Evolutionary conservation across 2,888 invertebrate species (phyloP), one percentile per base, ranked within the genome.

Genomic region (Drosophila falleni): DNA sequence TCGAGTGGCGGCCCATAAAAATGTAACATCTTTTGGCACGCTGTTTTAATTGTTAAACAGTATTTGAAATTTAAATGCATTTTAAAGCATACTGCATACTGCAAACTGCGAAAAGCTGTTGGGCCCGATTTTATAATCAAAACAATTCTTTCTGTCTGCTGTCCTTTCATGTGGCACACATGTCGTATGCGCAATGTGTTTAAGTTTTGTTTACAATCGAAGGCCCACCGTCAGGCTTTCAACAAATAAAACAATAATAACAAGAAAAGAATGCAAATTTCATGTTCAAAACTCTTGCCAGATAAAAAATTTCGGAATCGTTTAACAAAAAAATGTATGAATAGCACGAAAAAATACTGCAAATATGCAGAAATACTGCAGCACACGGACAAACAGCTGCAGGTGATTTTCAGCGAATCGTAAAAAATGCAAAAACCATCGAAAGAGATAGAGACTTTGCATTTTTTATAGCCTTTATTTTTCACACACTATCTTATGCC

Each of bases 21-120:
- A 71, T 68, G 62, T 65, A 71, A 58, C 71, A 72, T 71, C 66
- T 71, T 76, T 89, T 86, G 86, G 86, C 86, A 89, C 71, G 71
- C 75, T 47, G 26, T 73, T 84, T 84, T 87, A 87, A 87, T 84
- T 81, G 81, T 78, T 68, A 13, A 46, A 33, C 49, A 26, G 59
- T 47, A 73, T 81, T 80, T 64, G 58, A 73, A 76, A 77, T 84
- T 66, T 77, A 77, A 89, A 89, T 80, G 66, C 74, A 73, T 76
- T 80, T 37, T 76, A 67, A 82, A 50, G 60, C 29, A 6, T 5
- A 11, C 29, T 23, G 23, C 23, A 23, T 23, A 23, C 23, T 23
- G 60, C 29, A 6, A 3, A 13, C 29, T 46, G 1, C 15, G 10
- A 16, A 33, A 29, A 15, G 5, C 16, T 4, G 15, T 19, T 35